Evolutionary conservation across 2,113 vertebrate species (phyloP).

Genomic region (Puntigrus tetrazona): DNA sequence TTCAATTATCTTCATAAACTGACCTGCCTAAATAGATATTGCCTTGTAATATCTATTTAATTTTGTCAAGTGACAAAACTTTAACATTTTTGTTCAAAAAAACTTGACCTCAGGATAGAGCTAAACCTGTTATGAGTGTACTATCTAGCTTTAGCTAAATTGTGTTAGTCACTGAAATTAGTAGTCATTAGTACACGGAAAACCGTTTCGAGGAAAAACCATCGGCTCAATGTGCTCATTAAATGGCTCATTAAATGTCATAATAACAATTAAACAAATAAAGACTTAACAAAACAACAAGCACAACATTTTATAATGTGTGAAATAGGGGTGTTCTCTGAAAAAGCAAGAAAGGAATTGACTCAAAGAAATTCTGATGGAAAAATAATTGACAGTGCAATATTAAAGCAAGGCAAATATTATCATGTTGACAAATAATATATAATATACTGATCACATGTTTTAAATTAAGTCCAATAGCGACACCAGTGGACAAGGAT

Average conservation of each 20-base stretch:
- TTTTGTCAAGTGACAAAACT: not conserved
- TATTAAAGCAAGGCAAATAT: not conserved
- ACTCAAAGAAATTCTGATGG: not conserved
- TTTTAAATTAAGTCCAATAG: not conserved
- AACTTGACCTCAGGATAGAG: not conserved
- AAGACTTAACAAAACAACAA: conserved; percentile 14
- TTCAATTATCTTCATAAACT: not conserved
- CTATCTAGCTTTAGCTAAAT: not conserved
- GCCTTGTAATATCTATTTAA: not conserved
- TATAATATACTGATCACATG: not conserved
- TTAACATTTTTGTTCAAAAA: not conserved
- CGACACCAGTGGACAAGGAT: not conserved
- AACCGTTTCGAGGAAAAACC: not conserved
- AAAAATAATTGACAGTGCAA: not conserved
- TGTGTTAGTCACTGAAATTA: not conserved
- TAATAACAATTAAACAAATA: conserved; percentile 20
- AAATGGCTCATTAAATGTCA: conserved; percentile 21
- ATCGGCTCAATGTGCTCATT: conserved; percentile 7
- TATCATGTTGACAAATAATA: not conserved
- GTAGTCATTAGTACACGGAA: not conserved
- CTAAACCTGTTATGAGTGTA: not conserved
- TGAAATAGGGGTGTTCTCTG: not conserved
- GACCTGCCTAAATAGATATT: not conserved
- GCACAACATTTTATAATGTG: not conserved
- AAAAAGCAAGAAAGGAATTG: not conserved